Base-by-base conservation (phyloP, 2,888 invertebrate genomes). In the Tetragnatha montana region DNA sequence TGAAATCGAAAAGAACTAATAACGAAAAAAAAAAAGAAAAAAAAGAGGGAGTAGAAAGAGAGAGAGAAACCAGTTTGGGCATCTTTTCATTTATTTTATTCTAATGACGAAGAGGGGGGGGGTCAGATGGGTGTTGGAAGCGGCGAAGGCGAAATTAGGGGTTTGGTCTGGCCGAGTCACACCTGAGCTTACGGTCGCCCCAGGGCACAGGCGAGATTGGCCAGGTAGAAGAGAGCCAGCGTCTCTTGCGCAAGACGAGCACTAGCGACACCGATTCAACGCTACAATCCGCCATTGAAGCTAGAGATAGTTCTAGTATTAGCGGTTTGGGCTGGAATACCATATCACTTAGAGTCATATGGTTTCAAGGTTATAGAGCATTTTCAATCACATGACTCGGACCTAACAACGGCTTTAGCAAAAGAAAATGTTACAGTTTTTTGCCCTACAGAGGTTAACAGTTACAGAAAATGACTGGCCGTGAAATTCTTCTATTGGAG, bases 91-190 rank as follows among this genome's bases (percentile, higher is more conserved):
- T 88, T 80, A 60, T 81, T 81, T 80, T 80, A 88, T 88, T 78
- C 73, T 83, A 88, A 83, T 83, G 51, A 50, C 22, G 22, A n/a
- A 2, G 19, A 60, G 84, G 49, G 21, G 19, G n/a, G 71, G 81
- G 60, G 21, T 21, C 21, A 17, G 12, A 21, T 60, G 73, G 47
- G 75, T 74, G 60, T 73, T 74, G 74, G 74, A 68, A 50, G n/a
- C 8, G 47, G 71, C 75, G 87, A 88, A 73, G 88, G 79, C 51
- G 81, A 80, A 88, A 84, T 88, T 80, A 83, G 88, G 88, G 88
- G 78, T 21, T 79, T 70, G 78, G 71, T 19, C 60, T 19, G 80
- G 79, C 21, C 49, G 35, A 83, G 79, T 88, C 83, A 88, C 88
- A 88, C 88, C 88, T 88, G 71, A 87, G 60, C 8, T 69, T 74